phyloP scores from a whole-genome alignment of 2,888 invertebrate species.

The Nemurella pictetii region DNA sequence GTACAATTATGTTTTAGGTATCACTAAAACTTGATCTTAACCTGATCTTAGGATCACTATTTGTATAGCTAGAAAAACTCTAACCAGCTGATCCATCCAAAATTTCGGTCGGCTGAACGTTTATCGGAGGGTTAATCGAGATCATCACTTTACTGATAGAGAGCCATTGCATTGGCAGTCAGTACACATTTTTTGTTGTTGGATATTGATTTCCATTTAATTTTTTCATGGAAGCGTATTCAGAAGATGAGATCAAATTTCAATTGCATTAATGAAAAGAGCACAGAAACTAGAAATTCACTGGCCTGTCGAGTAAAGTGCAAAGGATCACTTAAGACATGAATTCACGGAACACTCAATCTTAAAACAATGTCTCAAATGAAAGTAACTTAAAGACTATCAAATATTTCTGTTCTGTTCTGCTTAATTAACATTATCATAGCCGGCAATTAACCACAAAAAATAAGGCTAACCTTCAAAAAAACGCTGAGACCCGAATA shows the following conservation, averaged over 20 bases:
- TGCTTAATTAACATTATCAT: background rate
- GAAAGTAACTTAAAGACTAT: background rate
- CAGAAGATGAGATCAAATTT: background rate
- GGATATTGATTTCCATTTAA: too few species aligned
- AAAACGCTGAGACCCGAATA: background rate
- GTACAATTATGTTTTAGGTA: too few species aligned
- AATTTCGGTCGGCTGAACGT: too few species aligned
- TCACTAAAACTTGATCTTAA: too few species aligned
- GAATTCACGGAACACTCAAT: background rate
- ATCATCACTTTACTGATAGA: too few species aligned
- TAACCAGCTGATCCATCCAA: too few species aligned
- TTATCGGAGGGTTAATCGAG: too few species aligned
- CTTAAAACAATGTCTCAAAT: background rate
- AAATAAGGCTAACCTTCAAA: background rate
- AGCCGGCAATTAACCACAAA: background rate
- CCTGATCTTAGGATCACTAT: too few species aligned
- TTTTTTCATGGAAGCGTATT: too few species aligned
- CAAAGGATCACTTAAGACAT: background rate
- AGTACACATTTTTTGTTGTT: too few species aligned
- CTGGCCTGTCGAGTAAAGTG: background rate
- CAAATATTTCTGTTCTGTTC: background rate
- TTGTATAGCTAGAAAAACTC: too few species aligned
- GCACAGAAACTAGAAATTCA: background rate
- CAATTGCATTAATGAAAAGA: background rate
- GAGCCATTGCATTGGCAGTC: too few species aligned